Evolutionary conservation across 2,888 invertebrate species (phyloP).

Genomic region (Chloroclystis v-ata): DNA sequence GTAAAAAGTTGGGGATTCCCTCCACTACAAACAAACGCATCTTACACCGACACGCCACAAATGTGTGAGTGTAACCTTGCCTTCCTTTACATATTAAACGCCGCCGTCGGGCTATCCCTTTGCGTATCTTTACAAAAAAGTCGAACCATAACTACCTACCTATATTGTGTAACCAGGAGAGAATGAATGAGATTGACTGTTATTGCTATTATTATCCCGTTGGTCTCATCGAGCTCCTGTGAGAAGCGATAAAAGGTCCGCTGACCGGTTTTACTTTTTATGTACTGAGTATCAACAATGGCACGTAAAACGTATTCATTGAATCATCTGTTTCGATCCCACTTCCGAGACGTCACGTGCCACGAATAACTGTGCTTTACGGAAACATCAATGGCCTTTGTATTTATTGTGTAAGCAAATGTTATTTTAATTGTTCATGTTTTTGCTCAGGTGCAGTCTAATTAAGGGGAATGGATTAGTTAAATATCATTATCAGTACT

Average conservation of each 20-base stretch:
- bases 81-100: slow-evolving; percentile 78
- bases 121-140: slow-evolving; percentile 73
- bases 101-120: slow-evolving; percentile 76
- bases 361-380: slow-evolving; percentile 36
- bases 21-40: slow-evolving; percentile 73
- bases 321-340: slow-evolving; percentile 62
- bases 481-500: no score
- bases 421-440: background rate
- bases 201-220: slow-evolving; percentile 72
- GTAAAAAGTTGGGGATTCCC: slow-evolving; percentile 79
- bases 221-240: slow-evolving; percentile 66
- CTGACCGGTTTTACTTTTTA: slow-evolving; percentile 75
- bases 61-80: slow-evolving; percentile 75
- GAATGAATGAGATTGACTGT: slow-evolving; percentile 74
- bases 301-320: slow-evolving; percentile 71
- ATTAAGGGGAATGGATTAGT: no score
- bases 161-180: slow-evolving; percentile 67
- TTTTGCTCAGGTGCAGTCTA: no score
- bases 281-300: slow-evolving; percentile 70
- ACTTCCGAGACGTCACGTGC: slow-evolving; percentile 48
- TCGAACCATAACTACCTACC: slow-evolving; percentile 56
- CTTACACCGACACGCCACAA: slow-evolving; percentile 57
- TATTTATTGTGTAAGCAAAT: slow-evolving; percentile 20
- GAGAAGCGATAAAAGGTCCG: slow-evolving; percentile 67
- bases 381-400: slow-evolving; percentile 28